Evolutionary conservation across 2,888 invertebrate genomes (phyloP).

Genomic region (Pecten maximus): DNA sequence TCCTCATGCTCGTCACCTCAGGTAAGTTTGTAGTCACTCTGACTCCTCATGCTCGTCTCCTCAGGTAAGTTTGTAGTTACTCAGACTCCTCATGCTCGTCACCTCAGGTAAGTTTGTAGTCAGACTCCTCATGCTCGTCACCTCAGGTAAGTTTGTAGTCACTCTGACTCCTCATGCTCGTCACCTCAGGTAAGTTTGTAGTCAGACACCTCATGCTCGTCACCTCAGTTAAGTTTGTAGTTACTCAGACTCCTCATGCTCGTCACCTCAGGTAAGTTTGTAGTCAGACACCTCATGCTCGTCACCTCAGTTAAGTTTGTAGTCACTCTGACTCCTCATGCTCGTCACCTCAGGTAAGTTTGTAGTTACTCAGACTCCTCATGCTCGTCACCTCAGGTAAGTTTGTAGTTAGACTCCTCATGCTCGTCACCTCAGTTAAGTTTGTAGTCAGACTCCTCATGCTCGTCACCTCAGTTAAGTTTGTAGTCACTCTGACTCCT

Average conservation of each 20-base stretch:
- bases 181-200: not conserved
- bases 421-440: constrained; percentile 58
- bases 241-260: constrained; percentile 57
- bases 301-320: too few relatives aligned
- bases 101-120: too few relatives aligned
- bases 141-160: too few relatives aligned
- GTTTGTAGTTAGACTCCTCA: constrained; percentile 60
- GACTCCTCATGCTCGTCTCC: too few relatives aligned
- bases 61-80: too few relatives aligned
- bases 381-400: constrained; percentile 57
- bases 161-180: too few relatives aligned
- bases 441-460: constrained; percentile 60
- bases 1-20: too few relatives aligned
- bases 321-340: constrained; percentile 56
- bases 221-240: too few relatives aligned
- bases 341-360: constrained; percentile 57
- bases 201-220: constrained; percentile 59
- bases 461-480: constrained; percentile 57
- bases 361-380: constrained; percentile 56
- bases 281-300: constrained; percentile 60
- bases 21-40: too few relatives aligned
- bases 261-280: too few relatives aligned
- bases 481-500: constrained; percentile 55
- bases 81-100: too few relatives aligned
- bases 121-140: too few relatives aligned